Evolutionary conservation across 2,113 vertebrate species (phyloP), one percentile per base, ranked within the genome.

Genomic region (Spheniscus mendiculus): DNA sequence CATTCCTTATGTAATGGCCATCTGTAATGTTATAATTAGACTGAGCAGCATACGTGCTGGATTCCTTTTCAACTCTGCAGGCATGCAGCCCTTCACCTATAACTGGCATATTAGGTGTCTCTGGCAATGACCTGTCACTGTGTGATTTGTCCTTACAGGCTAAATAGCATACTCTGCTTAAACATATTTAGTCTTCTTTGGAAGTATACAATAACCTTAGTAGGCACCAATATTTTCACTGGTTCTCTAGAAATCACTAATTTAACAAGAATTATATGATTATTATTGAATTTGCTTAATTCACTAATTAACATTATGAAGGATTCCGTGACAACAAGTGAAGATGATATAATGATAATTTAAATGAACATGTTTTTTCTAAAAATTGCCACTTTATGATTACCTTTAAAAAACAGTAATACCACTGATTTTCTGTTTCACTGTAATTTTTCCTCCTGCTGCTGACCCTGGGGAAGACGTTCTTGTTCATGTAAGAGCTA

Each of bases 1-100:
- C 56, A 67, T 65, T 97, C 40, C 92, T 96, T 97, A 93, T 56
- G 47, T 93, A 96, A 97, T 72, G 72, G 69, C 94, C 96, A 97
- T 93, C 93, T 93, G 94, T 89, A 96, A 78, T 0, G 6, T 87
- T 95, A 94, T 84, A 97, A 89, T 95, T 95, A 95, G 89, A 88
- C 42, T 36, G 50, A 97, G 80, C 16, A 78, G 55, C 76, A 92
- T 59, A 87, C 23, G 5, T 21, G n/a, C 72, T 81, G 22, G 69
- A 81, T 89, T 91, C 34, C 50, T 92, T 90, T 90, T 84, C 72
- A 81, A 82, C 66, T 65, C 80, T 12, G 50, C 1, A 1, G 79
- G 83, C 80, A 74, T 3, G 10, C 67, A 92, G 74, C n/a, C 58
- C n/a, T 89, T 66, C 65, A 89, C 61, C 44, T 72, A 17, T 17